Evolutionary conservation across 2,888 invertebrate genomes (phyloP), one percentile per base, ranked within the genome.

Genomic region (Myopa testacea): DNA sequence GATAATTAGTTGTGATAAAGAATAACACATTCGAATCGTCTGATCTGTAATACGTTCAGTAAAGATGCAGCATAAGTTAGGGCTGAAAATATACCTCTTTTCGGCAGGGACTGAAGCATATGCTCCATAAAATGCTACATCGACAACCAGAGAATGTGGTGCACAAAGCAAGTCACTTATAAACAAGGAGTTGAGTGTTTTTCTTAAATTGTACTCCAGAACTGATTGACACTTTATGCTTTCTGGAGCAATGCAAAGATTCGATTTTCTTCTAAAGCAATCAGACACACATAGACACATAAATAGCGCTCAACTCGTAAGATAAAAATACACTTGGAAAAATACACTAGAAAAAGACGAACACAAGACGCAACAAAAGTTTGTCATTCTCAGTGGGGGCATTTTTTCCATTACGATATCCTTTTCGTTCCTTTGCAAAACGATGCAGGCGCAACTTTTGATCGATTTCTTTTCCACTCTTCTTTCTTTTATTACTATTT

Each of bases 31-130:
- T n/a, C n/a, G n/a, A n/a, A n/a, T n/a, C n/a, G n/a, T n/a, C n/a
- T n/a, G n/a, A n/a, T 65, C 34, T 26, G 26, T 26, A 70, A 70
- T 55, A 50, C 26, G 52, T 70, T 70, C 34, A 70, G 19, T 50
- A 70, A 55, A 52, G 12, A 50, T 26, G 19, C 58, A 71, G n/a
- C 71, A 71, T 71, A 71, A 58, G 71, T 55, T 71, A 34, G 14
- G 14, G 5, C 10, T 71, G 26, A 26, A 26, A 26, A 26, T 26
- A 26, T 1, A 26, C 45, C 19, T 16, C 34, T 71, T 55, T 37
- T 19, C 6, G 4, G 37, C 1, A 70, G 55, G 12, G 37, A 14
- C 52, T 55, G 37, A 16, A 72, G n/a, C 10, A 69, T 4, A 40
- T 45, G 26, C 26, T 38, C 68, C 62, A 62, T 62, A n/a, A 16